These are phyloP conservation scores for Serinus canaria DNA, from an alignment of 2,113 vertebrate genomes.

Conservation along the genomic window DNA sequence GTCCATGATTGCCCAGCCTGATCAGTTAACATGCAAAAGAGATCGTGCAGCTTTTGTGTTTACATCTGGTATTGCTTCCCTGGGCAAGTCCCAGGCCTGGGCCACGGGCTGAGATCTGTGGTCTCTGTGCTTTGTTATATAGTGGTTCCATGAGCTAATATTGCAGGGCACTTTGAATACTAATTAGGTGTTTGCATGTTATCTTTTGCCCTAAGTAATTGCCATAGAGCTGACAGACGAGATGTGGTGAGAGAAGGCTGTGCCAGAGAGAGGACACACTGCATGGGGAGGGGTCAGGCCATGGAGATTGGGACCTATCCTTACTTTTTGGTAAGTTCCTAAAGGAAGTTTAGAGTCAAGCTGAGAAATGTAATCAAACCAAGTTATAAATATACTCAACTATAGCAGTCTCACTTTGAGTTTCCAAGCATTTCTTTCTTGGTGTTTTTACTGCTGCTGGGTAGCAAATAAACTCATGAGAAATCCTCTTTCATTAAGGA, in stretches of 20 bases:
- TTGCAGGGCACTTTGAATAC: neutral
- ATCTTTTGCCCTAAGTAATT: conserved; percentile 16
- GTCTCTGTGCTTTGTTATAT: conserved; percentile 1
- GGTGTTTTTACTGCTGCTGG: neutral
- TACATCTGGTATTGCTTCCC: neutral
- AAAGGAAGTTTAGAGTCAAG: neutral
- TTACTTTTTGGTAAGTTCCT: neutral
- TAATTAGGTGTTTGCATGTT: neutral
- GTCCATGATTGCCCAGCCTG: neutral
- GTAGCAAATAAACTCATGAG: neutral
- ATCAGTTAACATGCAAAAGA: neutral
- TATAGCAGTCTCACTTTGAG: neutral
- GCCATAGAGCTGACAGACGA: neutral
- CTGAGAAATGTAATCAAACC: neutral
- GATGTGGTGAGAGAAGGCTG: neutral
- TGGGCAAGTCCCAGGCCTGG: neutral
- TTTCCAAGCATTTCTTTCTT: neutral
- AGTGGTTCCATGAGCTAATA: neutral
- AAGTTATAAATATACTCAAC: neutral
- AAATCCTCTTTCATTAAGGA: neutral
- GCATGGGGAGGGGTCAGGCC: neutral
- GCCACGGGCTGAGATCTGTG: neutral
- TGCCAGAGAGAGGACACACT: neutral
- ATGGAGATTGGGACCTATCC: neutral
- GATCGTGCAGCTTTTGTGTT: neutral